These are phyloP conservation scores for Blastomussa wellsi DNA, from an alignment of 92 coral and sea anemone species.

Conservation along the genomic window DNA sequence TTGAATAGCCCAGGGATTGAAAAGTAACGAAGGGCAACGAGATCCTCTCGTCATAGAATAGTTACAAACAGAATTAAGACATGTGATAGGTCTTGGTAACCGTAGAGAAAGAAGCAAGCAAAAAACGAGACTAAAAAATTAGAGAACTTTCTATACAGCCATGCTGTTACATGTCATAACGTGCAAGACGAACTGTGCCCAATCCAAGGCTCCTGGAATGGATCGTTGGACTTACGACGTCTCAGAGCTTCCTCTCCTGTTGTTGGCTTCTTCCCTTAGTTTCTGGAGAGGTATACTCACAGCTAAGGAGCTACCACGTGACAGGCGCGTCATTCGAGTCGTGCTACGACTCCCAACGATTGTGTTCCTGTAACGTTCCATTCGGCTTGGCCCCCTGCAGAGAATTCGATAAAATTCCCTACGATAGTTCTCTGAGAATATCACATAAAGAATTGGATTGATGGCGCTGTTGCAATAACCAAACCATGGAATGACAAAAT, in stretches of 20 bases:
- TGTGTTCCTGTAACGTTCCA: conserved; percentile 28
- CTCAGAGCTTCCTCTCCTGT: neutral
- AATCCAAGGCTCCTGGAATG: too few relatives aligned
- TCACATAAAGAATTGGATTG: conserved; percentile 71
- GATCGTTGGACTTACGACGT: neutral
- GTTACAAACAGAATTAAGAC: too few relatives aligned
- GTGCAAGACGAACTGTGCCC: too few relatives aligned
- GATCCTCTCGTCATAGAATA: too few relatives aligned
- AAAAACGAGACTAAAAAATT: too few relatives aligned
- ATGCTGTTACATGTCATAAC: too few relatives aligned
- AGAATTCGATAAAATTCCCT: conserved; percentile 66
- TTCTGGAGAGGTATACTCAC: conserved; percentile 16
- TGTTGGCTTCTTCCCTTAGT: conserved; percentile 14
- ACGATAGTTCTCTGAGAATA: conserved; percentile 78
- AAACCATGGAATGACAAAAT: conserved; percentile 56
- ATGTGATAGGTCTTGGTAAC: too few relatives aligned
- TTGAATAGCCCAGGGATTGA: too few relatives aligned
- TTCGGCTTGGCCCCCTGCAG: conserved; percentile 49
- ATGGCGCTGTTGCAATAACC: conserved; percentile 76
- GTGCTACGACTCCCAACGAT: neutral
- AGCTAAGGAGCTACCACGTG: conserved; percentile 6
- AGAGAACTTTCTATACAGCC: too few relatives aligned
- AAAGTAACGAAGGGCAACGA: too few relatives aligned
- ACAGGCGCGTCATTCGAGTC: conserved; percentile 10
- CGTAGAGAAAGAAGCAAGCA: too few relatives aligned